phyloP scores from a whole-genome alignment of 2,797 vertebrate genomes.

The Malurus splendens region DNA sequence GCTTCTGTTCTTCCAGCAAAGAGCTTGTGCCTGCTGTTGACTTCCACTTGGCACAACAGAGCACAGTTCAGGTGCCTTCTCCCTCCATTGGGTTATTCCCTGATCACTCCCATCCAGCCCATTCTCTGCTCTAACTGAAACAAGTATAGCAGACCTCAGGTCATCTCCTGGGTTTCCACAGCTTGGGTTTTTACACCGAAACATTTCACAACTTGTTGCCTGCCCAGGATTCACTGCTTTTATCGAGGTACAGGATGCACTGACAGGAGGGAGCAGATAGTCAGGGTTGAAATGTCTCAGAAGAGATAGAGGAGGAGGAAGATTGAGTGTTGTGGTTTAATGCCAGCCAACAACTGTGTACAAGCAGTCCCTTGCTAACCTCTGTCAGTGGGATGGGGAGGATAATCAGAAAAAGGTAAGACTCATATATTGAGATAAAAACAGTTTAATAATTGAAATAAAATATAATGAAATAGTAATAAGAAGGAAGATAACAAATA shows the following conservation, averaged over 20 bases:
- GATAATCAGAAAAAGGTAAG: not conserved
- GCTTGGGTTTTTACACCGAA: not conserved
- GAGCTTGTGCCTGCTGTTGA: not conserved
- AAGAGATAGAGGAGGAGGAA: not conserved
- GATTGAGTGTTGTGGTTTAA: not conserved
- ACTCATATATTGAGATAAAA: not conserved
- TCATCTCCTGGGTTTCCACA: not conserved
- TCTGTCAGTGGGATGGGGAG: not conserved
- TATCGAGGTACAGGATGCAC: not conserved
- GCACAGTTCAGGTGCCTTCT: not conserved
- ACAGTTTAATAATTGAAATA: not conserved
- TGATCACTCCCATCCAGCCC: not conserved
- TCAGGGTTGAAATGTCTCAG: not conserved
- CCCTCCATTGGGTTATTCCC: not conserved
- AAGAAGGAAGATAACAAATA: not conserved
- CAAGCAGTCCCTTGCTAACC: not conserved
- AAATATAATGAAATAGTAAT: not conserved
- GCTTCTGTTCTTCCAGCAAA: constrained; percentile 1
- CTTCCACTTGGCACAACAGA: not conserved
- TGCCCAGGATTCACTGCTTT: not conserved
- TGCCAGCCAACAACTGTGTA: not conserved
- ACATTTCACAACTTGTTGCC: not conserved
- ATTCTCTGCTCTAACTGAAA: not conserved
- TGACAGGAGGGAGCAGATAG: not conserved
- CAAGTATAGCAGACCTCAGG: not conserved